Evolutionary conservation across 2,797 vertebrate genomes (phyloP).

Genomic region (Gallirallus australis): DNA sequence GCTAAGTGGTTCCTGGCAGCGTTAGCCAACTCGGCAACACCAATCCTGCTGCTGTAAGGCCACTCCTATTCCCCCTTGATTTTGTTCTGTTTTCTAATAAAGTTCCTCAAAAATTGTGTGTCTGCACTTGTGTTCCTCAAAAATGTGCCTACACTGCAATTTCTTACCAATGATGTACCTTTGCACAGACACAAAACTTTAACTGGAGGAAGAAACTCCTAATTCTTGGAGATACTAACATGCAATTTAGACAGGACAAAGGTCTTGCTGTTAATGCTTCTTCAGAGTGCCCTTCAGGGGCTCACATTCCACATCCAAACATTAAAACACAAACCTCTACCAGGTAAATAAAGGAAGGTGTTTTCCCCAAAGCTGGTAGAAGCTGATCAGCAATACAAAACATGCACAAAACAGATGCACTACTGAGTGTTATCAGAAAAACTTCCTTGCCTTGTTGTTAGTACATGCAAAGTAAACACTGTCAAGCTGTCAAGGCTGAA

Average conservation of each 20-base stretch:
- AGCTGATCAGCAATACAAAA: neutral
- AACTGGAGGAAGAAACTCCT: neutral
- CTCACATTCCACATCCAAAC: neutral
- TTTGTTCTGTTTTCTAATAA: neutral
- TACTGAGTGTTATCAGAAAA: neutral
- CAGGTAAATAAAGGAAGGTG: neutral
- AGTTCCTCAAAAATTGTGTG: too few species aligned
- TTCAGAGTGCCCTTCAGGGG: neutral
- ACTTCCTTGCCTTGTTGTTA: neutral
- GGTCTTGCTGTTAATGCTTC: neutral
- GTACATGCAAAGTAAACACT: neutral
- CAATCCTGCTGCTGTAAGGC: neutral
- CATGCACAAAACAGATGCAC: neutral
- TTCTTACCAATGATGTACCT: neutral
- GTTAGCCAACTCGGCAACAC: neutral
- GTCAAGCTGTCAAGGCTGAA: too few species aligned
- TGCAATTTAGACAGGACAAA: neutral
- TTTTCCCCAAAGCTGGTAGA: neutral
- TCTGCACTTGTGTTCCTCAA: neutral
- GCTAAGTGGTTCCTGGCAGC: neutral
- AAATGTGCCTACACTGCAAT: rapidly evolving
- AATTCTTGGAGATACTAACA: neutral
- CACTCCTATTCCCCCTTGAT: neutral
- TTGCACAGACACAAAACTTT: neutral
- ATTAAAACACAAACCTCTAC: neutral